phyloP scores from a whole-genome alignment of 2,797 vertebrate genomes.

The Microcaecilia unicolor region DNA sequence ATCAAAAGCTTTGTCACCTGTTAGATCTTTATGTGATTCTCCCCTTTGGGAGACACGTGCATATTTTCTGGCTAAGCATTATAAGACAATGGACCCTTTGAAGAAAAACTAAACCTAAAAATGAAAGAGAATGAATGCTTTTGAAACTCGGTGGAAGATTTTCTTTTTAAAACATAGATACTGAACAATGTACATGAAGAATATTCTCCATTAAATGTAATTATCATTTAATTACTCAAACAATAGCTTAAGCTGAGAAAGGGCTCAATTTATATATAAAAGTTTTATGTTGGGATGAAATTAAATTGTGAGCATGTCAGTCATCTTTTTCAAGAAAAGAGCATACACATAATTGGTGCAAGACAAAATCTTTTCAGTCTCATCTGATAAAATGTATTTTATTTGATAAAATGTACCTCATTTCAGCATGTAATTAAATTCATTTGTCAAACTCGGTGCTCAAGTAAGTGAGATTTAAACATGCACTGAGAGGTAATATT shows the following conservation, averaged over 20 bases:
- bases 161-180: conserved; percentile 11
- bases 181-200: conserved; percentile 4
- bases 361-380: no score
- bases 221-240: conserved; percentile 19
- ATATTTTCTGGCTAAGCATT: conserved; percentile 24
- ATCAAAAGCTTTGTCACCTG: conserved; percentile 24
- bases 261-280: not conserved
- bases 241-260: conserved; percentile 2
- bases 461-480: no score
- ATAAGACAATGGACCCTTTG: conserved; percentile 20
- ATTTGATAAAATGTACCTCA: no score
- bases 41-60: conserved; percentile 20
- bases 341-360: no score
- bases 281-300: not conserved
- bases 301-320: no score
- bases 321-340: no score
- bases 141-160: conserved; percentile 17
- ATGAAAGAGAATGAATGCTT: conserved; percentile 19
- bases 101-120: conserved; percentile 32
- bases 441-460: no score
- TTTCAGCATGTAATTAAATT: no score
- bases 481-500: no score
- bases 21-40: conserved; percentile 35
- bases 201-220: conserved; percentile 8
- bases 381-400: no score